Conservation (phyloP, 2,797 vertebrate species). For the Pipistrellus nathusii region DNA sequence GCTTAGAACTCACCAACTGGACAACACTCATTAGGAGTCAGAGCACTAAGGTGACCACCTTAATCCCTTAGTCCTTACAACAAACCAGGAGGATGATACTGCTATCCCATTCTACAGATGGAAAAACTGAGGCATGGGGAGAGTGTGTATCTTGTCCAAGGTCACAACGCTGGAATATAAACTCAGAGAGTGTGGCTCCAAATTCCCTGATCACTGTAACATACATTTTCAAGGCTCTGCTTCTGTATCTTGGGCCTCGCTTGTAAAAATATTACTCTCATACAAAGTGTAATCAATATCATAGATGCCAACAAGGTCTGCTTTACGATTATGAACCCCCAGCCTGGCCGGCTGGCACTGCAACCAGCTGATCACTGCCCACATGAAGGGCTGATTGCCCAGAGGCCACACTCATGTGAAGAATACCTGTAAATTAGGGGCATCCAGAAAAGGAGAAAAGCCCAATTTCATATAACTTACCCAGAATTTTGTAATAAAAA, state of each 20-base stretch:
- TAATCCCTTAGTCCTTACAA: not conserved
- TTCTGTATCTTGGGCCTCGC: not conserved
- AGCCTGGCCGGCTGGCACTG: not conserved
- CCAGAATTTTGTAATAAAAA: not conserved
- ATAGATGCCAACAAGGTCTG: not conserved
- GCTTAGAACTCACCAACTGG: not conserved
- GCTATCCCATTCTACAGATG: not conserved
- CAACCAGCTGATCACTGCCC: accelerated
- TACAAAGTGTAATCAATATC: not conserved
- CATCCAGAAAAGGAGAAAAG: not conserved
- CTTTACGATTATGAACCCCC: not conserved
- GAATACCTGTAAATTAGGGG: not conserved
- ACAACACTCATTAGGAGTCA: not conserved
- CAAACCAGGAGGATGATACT: not conserved
- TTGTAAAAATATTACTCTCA: not conserved
- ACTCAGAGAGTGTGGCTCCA: not conserved
- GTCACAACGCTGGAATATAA: not conserved
- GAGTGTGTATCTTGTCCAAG: not conserved
- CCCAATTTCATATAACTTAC: not conserved
- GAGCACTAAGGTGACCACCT: not conserved
- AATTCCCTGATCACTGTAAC: not conserved
- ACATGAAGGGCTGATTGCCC: not conserved
- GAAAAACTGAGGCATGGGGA: not conserved
- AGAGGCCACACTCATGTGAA: not conserved
- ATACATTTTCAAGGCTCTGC: not conserved